These are phyloP conservation scores for Pampusana beccarii DNA, from an alignment of 2,113 vertebrate species.

Conservation along the genomic window DNA sequence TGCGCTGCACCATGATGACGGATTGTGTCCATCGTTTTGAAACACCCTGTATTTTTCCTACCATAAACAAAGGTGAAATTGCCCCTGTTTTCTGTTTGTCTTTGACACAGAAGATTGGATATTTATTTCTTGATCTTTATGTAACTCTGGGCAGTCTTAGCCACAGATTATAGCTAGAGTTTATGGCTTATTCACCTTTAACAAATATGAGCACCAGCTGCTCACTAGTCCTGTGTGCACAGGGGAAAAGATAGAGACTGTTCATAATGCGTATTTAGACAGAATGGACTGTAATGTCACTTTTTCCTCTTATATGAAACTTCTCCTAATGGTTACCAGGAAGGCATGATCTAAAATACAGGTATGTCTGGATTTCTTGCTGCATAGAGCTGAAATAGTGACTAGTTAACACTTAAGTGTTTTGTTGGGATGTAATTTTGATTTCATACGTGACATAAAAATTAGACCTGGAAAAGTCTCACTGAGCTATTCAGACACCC, in stretches of 20 bases:
- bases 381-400: not conserved
- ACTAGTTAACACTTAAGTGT: not conserved
- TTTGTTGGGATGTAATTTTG: not conserved
- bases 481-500: not conserved
- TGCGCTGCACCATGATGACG: too few relatives aligned
- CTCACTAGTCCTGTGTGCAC: not conserved
- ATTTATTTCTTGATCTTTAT: not conserved
- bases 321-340: not conserved
- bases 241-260: not conserved
- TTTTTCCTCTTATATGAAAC: not conserved
- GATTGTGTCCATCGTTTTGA: too few relatives aligned
- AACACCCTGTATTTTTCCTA: not conserved
- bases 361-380: not conserved
- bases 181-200: not conserved
- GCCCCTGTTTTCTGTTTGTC: not conserved
- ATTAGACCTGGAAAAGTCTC: not conserved
- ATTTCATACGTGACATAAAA: not conserved
- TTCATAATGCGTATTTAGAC: not conserved
- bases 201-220: not conserved
- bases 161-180: not conserved
- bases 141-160: not conserved
- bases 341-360: not conserved
- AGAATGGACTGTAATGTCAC: not conserved
- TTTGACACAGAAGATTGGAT: not conserved
- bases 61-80: fast-evolving